These are phyloP conservation scores for Drosophila persimilis DNA, from an alignment of 1,140 invertebrate genomes.

Conservation along the genomic window DNA sequence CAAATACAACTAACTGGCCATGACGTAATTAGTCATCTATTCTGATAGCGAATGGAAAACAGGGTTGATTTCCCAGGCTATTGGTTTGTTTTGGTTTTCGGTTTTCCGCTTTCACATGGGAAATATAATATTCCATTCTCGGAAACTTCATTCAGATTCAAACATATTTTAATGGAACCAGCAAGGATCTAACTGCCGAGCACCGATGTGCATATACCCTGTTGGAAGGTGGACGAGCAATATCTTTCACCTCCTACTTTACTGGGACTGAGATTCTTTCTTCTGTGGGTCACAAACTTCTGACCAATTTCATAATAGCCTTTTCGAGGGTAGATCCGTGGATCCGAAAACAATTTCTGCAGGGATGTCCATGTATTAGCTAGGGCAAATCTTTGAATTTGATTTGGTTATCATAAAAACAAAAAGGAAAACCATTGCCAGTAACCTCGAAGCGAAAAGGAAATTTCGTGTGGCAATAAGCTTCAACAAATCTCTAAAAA, in stretches of 20 bases:
- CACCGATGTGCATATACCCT: no score
- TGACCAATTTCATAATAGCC: no score
- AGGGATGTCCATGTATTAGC: no score
- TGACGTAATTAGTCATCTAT: slow-evolving; percentile 77
- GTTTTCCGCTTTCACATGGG: slow-evolving; percentile 28
- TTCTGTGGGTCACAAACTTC: no score
- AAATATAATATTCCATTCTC: slow-evolving; percentile 31
- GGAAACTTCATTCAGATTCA: slow-evolving; percentile 51
- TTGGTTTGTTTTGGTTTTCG: slow-evolving; percentile 39
- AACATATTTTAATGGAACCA: slow-evolving; percentile 35
- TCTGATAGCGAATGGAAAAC: slow-evolving; percentile 56
- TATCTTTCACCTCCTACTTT: no score
- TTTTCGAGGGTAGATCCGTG: no score
- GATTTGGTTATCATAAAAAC: no score
- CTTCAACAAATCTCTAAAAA: slow-evolving; percentile 65
- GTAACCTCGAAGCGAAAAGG: slow-evolving; percentile 46
- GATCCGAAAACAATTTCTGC: no score
- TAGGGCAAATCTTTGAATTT: no score
- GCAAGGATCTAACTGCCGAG: not conserved
- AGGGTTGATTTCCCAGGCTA: slow-evolving; percentile 47
- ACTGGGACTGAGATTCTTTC: no score
- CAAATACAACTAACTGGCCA: slow-evolving; percentile 71
- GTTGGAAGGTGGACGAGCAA: not conserved
- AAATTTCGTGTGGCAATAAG: slow-evolving; percentile 60
- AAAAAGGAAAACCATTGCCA: not conserved